Evolutionary conservation across 2,113 vertebrate species (phyloP), one percentile per base, ranked within the genome.

Genomic region (Pungitius pungitius): DNA sequence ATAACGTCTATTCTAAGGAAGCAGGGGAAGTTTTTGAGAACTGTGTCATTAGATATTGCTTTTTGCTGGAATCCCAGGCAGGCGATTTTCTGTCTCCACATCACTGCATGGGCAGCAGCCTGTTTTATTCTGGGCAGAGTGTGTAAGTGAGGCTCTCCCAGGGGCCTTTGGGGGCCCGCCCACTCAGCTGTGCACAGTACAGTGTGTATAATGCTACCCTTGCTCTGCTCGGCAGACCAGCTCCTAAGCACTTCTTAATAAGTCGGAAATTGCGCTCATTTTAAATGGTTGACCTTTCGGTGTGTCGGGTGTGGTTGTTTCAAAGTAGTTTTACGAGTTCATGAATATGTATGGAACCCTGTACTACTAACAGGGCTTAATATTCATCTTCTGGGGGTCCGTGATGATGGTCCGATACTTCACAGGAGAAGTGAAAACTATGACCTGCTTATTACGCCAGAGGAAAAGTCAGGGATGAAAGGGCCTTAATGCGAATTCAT

Each of bases 151-250:
- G 59, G 73, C 77, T 77, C 76, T 84, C 74, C 75, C 71, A 61
- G 69, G 30, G 78, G 20, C 82, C 43, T 57, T 64, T n/a, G 56
- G 69, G 72, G 84, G 75, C 68, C 73, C 69, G 27, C 75, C 82
- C 73, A 86, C 81, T 91, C 79, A 77, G 79, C 82, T 78, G 79
- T 84, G 83, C 78, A 67, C 71, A 58, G 73, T 67, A 52, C 51
- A 24, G 51, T 52, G 77, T 82, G 75, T 75, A 80, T 35, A 40
- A 24, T 78, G 54, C 74, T 69, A 37, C 54, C 10, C 13, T 40
- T 5, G 3, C 42, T 20, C 77, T 56, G 56, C 49, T 79, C 71
- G 77, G 71, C 64, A 76, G 67, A 77, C 61, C 61, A 68, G 55
- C 58, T 75, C 65, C 27, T 47, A 76, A 56, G 26, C 39, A 40